Percentiles rank a stretch among this genome's conserved stretches.
phyloP scores from a whole-genome alignment of 2,888 invertebrate species.

The Chirona hameri region DNA sequence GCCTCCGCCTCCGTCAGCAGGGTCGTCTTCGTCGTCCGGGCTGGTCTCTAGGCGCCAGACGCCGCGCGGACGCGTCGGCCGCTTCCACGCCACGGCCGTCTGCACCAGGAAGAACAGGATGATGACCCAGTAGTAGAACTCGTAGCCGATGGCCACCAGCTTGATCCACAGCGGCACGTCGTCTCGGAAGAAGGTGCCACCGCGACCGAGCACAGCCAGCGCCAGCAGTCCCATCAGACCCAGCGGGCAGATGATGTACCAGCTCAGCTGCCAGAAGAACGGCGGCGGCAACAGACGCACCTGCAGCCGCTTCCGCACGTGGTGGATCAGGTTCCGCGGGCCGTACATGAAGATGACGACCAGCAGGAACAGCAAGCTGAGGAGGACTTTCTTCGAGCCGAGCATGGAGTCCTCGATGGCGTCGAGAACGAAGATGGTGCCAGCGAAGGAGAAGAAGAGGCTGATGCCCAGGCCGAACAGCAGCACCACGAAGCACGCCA shows the following conservation, averaged over 20 bases:
- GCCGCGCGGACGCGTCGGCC: not conserved
- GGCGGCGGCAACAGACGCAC: not conserved
- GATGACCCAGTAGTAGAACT: slow-evolving; percentile 25
- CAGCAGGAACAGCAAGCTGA: not conserved
- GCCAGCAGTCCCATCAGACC: not conserved
- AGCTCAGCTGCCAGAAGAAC: slow-evolving; percentile 10
- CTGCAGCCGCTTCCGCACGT: not conserved
- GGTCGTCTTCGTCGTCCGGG: not conserved
- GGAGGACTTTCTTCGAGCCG: not conserved
- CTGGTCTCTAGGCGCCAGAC: not conserved
- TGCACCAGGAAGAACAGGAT: not conserved
- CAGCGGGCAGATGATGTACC: not conserved
- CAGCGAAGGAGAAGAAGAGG: not conserved
- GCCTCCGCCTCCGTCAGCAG: not conserved
- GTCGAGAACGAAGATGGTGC: slow-evolving; percentile 3
- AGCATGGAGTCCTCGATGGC: not conserved
- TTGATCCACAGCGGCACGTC: not conserved
- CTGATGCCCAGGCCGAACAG: not conserved
- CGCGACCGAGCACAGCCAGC: not conserved
- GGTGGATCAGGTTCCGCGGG: not conserved
- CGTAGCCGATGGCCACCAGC: not conserved
- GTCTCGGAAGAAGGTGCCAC: not conserved
- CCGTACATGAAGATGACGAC: slow-evolving; percentile 3
- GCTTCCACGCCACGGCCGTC: not conserved
- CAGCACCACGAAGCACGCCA: not conserved